Evolutionary conservation across 2,797 vertebrate genomes (phyloP).

Genomic region (Pantherophis alleghaniensis): DNA sequence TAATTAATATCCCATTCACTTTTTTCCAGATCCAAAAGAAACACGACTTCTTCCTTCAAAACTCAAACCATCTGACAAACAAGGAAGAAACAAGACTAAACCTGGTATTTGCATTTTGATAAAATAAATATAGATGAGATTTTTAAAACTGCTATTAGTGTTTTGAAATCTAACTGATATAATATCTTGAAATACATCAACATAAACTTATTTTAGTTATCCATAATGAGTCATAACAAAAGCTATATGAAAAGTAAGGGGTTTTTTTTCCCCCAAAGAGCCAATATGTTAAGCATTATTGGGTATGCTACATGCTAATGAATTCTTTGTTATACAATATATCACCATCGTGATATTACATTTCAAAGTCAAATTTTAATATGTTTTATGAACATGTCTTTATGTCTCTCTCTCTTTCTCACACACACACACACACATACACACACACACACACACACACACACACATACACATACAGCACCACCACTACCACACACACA

Average conservation of each 20-base stretch:
- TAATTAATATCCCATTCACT: slow-evolving; percentile 47
- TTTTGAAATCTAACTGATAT: background rate
- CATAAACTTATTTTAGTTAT: background rate
- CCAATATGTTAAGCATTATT: background rate
- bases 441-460: too few relatives aligned
- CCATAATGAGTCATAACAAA: background rate
- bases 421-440: too few relatives aligned
- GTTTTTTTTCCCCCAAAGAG: background rate
- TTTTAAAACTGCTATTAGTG: slow-evolving; percentile 39
- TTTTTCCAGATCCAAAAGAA: slow-evolving; percentile 72
- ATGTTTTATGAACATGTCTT: background rate
- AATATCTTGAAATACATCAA: background rate
- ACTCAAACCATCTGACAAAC: slow-evolving; percentile 59
- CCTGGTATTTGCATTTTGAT: slow-evolving; percentile 69
- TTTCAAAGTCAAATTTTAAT: background rate
- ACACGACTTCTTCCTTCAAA: slow-evolving; percentile 65
- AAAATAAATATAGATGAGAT: slow-evolving; percentile 27
- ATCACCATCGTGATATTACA: background rate
- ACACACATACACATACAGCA: too few relatives aligned
- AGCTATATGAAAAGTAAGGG: background rate
- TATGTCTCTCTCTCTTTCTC: background rate
- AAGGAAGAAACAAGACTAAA: slow-evolving; percentile 66
- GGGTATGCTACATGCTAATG: background rate
- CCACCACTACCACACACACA: background rate
- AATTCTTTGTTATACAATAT: background rate